These are phyloP conservation scores for Napeogenes inachia DNA, from an alignment of 2,888 invertebrate genomes.

Conservation along the genomic window DNA sequence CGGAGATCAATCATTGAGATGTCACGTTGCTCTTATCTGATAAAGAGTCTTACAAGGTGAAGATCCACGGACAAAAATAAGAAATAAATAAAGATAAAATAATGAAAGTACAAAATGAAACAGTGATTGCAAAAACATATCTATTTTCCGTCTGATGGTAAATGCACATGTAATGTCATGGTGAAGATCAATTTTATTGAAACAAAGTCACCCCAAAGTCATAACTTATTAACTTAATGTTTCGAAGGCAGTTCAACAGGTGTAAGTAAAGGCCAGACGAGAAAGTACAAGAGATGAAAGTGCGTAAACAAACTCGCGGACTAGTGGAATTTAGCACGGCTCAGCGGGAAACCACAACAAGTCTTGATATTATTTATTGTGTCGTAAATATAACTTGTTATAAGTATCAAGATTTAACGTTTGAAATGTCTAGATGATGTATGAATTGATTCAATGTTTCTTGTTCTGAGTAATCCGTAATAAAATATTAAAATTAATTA, in stretches of 20 bases:
- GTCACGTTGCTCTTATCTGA: slow-evolving; percentile 43
- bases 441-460: too few relatives aligned
- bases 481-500: too few relatives aligned
- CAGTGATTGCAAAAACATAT: background rate
- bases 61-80: slow-evolving; percentile 22
- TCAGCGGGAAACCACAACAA: slow-evolving; percentile 25
- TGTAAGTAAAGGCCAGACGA: slow-evolving; percentile 37
- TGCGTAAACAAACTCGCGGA: slow-evolving; percentile 62
- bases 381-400: too few relatives aligned
- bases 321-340: slow-evolving; percentile 48
- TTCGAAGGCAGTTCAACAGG: slow-evolving; percentile 23
- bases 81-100: slow-evolving; percentile 16
- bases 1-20: slow-evolving; percentile 40
- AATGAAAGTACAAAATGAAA: slow-evolving; percentile 1
- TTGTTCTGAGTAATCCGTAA: too few relatives aligned
- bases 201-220: background rate
- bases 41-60: slow-evolving; percentile 35
- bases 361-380: too few relatives aligned
- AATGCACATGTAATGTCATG: too few relatives aligned
- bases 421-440: too few relatives aligned
- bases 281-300: slow-evolving; percentile 72
- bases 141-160: too few relatives aligned
- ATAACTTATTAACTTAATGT: background rate
- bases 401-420: too few relatives aligned
- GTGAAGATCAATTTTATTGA: background rate